Base-by-base conservation (phyloP, 92 coral and sea anemone genomes). In the Actinostola sp. region DNA sequence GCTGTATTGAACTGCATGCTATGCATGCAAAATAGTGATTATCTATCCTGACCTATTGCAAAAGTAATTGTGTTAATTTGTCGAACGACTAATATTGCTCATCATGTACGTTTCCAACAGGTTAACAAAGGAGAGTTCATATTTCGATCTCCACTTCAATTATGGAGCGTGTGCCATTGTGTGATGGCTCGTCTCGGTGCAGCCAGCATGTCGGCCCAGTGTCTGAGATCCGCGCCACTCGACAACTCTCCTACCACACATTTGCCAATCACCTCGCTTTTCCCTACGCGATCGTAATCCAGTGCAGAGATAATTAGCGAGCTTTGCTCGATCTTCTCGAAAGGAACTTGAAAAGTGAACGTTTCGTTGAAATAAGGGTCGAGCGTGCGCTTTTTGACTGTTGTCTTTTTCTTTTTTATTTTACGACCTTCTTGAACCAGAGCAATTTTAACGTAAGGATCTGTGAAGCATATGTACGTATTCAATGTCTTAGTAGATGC, bases 181-280 rank as follows among this genome's bases (percentile, higher is more conserved):
- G 98, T 93, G 0, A 94, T 73, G 10, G 98, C 92, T 64, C 97
- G 75, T 45, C 92, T 63, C 13, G 98, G 98, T 7, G 98, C 89
- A 42, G 90, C 98, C 53, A 91, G 63, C 98, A 92, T 94, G 35
- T 94, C 98, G 16, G 77, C 82, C 98, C 98, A 94, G 72, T 94
- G 98, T 46, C 96, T 84, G 25, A 82, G 85, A 38, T 93, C 98
- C 5, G 93, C 95, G 0, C 98, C 98, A 35, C 92, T 61, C 1
- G 98, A 93, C 32, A 94, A 65, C 56, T 92, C 98, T 8, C 98
- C 98, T 33, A 94, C 97, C 32, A 94, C 93, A 49, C 95, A 88
- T 60, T 91, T 94, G n/a, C 98, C 98, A 30, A 94, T 94, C 36
- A 94, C 86, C 65, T 94, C 98, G 61, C 98, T 94, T 66, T 86